These are phyloP conservation scores for Glaucidium brasilianum DNA, from an alignment of 2,113 vertebrate species.

Conservation along the genomic window DNA sequence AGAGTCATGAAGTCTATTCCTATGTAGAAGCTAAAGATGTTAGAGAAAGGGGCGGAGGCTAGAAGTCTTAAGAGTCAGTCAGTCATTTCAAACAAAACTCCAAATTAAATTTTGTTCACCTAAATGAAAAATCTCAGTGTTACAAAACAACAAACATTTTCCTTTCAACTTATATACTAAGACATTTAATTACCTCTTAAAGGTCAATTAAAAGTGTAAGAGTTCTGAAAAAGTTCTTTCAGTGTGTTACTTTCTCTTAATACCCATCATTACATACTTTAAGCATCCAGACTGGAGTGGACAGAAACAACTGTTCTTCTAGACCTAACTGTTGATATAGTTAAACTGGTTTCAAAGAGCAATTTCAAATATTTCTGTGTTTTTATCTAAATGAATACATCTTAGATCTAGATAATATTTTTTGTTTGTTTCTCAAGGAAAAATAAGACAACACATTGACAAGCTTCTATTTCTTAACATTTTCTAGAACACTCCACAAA, in stretches of 20 bases:
- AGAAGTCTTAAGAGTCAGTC: background rate
- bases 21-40: background rate
- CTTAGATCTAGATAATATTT: background rate
- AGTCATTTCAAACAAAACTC: background rate
- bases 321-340: background rate
- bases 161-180: background rate
- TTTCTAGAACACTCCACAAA: background rate
- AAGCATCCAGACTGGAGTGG: background rate
- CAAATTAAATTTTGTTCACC: background rate
- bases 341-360: background rate
- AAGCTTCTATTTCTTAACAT: background rate
- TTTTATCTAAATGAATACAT: background rate
- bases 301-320: background rate
- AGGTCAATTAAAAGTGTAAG: background rate
- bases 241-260: background rate
- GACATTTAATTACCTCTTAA: background rate
- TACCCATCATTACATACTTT: background rate
- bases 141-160: background rate
- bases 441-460: rapidly evolving
- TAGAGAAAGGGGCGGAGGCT: background rate
- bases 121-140: background rate
- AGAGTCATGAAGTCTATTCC: background rate
- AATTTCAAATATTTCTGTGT: background rate
- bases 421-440: background rate
- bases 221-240: background rate